Evolutionary conservation across 2,797 vertebrate species (phyloP), one percentile per base, ranked within the genome.

Genomic region (Sciaenops ocellatus): DNA sequence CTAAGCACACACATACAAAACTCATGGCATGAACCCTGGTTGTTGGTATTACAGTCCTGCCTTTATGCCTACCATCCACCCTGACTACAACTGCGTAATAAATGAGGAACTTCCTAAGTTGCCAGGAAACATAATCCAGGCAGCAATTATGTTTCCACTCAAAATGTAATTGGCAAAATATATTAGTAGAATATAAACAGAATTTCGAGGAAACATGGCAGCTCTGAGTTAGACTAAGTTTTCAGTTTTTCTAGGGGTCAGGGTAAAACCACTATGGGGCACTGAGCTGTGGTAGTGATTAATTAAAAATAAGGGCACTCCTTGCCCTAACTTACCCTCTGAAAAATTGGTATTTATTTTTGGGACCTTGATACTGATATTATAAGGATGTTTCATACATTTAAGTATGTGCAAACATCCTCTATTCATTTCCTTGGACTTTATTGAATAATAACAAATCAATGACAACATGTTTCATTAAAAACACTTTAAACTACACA

Each of bases 371-470:
- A 26, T 30, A 30, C 3, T 38, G 16, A 26, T 11, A 26, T 72
- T 59, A 51, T 42, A 41, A 64, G 24, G 20, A 16, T 20, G 26
- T 74, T 26, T 34, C 12, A 52, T 55, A 47, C 16, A 15, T 54
- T 20, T 50, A 10, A 6, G 10, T 12, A 28, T 17, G 18, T 38
- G 28, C 3, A 30, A 42, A 2, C 9, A 20, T 63, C 10, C 3
- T 62, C 16, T 26, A 28, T 55, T 41, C 26, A 11, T 42, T 48
- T 67, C 6, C 38, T 28, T 48, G 2, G 17, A 51, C 59, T 76
- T 67, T 30, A 51, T 66, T 60, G n/a, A 71, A 57, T 11, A 66
- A 42, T 12, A 61, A 55, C 6, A 20, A 69, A 54, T 42, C 52
- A 54, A 18, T 10, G 54, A 60, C 51, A 44, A 42, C 15, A 50